phyloP scores from a whole-genome alignment of 2,113 vertebrate species.

The Callionymus lyra region DNA sequence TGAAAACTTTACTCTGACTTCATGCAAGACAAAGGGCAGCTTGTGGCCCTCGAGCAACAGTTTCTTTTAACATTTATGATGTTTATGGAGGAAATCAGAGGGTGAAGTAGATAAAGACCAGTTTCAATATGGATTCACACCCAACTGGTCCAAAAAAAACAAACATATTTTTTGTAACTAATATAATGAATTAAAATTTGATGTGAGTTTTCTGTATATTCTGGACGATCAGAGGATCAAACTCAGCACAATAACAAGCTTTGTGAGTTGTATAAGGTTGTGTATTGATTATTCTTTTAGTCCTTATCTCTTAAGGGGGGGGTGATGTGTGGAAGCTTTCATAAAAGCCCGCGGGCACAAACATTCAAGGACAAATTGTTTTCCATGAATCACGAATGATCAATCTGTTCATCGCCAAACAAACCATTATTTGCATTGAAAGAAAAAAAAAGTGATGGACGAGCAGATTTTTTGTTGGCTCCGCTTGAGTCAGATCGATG shows the following conservation, averaged over 20 bases:
- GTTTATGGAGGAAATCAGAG: too few relatives aligned
- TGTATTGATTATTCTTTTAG: conserved; percentile 61
- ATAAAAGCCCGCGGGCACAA: conserved; percentile 69
- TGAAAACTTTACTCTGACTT: too few relatives aligned
- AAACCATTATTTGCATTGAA: conserved; percentile 71
- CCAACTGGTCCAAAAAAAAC: too few relatives aligned
- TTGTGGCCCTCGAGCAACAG: too few relatives aligned
- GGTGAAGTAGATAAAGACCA: too few relatives aligned
- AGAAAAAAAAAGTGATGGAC: conserved; percentile 41
- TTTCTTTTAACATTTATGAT: too few relatives aligned
- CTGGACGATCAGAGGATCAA: too few relatives aligned
- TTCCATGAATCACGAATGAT: conserved; percentile 71
- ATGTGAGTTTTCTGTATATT: too few relatives aligned
- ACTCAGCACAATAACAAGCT: conserved; percentile 1
- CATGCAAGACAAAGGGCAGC: too few relatives aligned
- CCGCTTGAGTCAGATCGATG: conserved; percentile 24
- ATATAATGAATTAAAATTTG: too few relatives aligned
- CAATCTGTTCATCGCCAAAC: conserved; percentile 64
- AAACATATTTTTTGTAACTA: too few relatives aligned
- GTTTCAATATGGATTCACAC: too few relatives aligned
- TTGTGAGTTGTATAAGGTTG: conserved; percentile 18
- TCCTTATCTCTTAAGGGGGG: conserved; percentile 57
- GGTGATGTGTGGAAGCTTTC: conserved; percentile 70
- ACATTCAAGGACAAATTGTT: conserved; percentile 73
- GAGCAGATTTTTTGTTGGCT: conserved; percentile 32